Conservation (phyloP, 2,888 invertebrate species). For the Coenonympha arcania region DNA sequence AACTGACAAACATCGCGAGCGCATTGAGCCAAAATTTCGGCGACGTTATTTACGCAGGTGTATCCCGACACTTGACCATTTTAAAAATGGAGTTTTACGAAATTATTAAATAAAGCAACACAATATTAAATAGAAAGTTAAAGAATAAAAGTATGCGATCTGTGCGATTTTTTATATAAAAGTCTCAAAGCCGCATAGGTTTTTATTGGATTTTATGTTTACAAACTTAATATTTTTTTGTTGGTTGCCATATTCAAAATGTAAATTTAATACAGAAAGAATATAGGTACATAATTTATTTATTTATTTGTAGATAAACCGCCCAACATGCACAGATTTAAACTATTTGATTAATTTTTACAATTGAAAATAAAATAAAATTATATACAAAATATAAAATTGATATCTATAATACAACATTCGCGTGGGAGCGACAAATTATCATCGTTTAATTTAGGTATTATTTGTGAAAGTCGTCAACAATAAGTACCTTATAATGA, state of each 20-base stretch:
- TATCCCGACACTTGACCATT: too few species aligned
- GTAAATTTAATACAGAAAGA: conserved; percentile 27
- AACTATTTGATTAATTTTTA: conserved; percentile 66
- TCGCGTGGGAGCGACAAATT: conserved; percentile 43
- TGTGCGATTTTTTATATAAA: conserved; percentile 26
- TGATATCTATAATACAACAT: conserved; percentile 60
- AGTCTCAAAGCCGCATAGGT: conserved; percentile 32
- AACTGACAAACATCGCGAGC: too few species aligned
- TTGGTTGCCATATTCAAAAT: conserved; percentile 35
- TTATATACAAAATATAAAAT: conserved; percentile 71
- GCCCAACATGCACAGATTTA: conserved; percentile 55
- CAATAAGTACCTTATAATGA: conserved; percentile 61
- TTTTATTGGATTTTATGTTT: conserved; percentile 27
- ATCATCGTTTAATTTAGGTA: conserved; percentile 27
- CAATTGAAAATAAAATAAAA: conserved; percentile 55
- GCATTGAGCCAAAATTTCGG: too few species aligned
- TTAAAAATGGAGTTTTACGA: not conserved
- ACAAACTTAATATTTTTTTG: conserved; percentile 43
- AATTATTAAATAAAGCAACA: conserved; percentile 24
- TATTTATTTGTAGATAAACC: conserved; percentile 28
- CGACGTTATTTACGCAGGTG: too few species aligned
- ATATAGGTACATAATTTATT: conserved; percentile 23
- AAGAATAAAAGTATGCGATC: conserved; percentile 25
- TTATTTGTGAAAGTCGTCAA: conserved; percentile 49
- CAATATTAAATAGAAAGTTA: conserved; percentile 17